Base-by-base conservation (phyloP, 2,797 vertebrate species). In the Liparis tanakae region DNA sequence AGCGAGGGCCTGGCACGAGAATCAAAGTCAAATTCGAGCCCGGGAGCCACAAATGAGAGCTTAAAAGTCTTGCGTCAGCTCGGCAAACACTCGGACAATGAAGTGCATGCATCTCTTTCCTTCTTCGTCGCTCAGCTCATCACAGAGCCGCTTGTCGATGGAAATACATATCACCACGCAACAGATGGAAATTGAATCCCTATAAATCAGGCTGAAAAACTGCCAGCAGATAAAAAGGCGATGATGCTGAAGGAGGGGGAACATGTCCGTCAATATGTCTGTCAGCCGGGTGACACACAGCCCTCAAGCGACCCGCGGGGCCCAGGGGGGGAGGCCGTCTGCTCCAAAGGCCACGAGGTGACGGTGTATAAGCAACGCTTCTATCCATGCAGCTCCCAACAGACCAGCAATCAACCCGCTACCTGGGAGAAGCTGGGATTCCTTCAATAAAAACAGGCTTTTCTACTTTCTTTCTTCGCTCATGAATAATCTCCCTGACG, bases 101-200 rank as follows among this genome's bases (percentile, higher is more conserved):
- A 81, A 53, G 48, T 1, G 17, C 80, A 81, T 65, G 76, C 81
- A 77, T 74, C 48, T 46, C 46, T 10, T 33, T 37, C 78, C 57
- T 79, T 30, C 65, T 33, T 74, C 56, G 76, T 79, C 65, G 25
- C 80, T 34, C 18, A 77, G 70, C 81, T 83, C 85, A 73, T 83
- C 82, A 89, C 85, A 84, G 81, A 85, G 77, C 67, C 44, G 48
- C 80, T 74, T 86, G 86, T 90, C 89, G 91, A 77, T 80, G 82
- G 71, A 68, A 64, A 77, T 59, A 68, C 81, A 89, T 76, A 88
- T 85, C 81, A 62, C 70, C 59, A 62, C 0, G 77, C 77, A 85
- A 85, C 89, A 88, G 86, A 93, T 87, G 81, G 85, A 89, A 89
- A 90, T 87, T 75, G 71, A 85, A 86, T 89, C 88, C 76, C 70